Evolutionary conservation across 1,140 invertebrate genomes (phyloP), one percentile per base, ranked within the genome.

Genomic region (Plodia interpunctella): DNA sequence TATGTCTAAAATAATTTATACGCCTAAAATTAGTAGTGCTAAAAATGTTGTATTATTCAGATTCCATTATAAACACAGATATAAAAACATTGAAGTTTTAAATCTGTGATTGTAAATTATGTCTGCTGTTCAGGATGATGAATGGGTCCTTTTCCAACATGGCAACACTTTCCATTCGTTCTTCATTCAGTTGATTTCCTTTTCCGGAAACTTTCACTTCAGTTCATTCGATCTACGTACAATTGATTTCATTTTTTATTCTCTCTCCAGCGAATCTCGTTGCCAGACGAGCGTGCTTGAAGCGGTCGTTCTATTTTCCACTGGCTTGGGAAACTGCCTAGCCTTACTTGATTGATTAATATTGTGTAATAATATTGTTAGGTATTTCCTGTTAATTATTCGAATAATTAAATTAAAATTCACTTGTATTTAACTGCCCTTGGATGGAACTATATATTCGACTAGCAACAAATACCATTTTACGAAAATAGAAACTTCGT

Each of bases 221-320:
- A 44, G 32, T 25, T 25, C 21, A 25, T 25, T 25, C 6, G n/a
- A n/a, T 25, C 21, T 25, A 25, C 21, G 2, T 25, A 3, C 21
- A 25, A 3, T 25, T 25, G 21, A n/a, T n/a, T 25, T 25, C 21
- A 25, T 25, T 20, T 13, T 38, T 51, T 44, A 13, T 53, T 53
- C 32, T 67, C 67, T 68, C 61, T 68, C 63, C 62, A 57, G 55
- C 55, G 60, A 44, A 44, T 63, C 59, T 62, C 50, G 64, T 68
- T 63, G 58, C 60, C 66, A 53, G 62, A 62, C 50, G 63, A 66
- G 62, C 64, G 77, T 71, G 68, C 38, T 66, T 50, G 68, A 65
- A 59, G 58, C 38, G 63, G 62, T 63, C 66, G 65, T 65, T 53
- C 60, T 63, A 53, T 60, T 66, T 74, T 65, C 65, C 68, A 56